Evolutionary conservation across 2,113 vertebrate species (phyloP).

Genomic region (Lepus americanus): DNA sequence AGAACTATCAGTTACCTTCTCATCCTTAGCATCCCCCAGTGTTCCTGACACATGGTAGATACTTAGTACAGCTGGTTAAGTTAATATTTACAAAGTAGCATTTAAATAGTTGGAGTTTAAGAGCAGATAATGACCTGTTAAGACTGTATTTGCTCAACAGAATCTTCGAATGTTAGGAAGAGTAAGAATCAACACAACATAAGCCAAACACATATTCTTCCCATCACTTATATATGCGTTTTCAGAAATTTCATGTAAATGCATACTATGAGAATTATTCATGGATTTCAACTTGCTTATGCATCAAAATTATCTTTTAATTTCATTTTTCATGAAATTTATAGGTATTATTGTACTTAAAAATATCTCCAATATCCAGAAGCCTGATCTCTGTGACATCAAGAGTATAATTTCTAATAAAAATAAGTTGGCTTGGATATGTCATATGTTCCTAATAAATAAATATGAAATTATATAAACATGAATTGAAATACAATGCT

Average conservation of each 20-base stretch:
- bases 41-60: neutral
- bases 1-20: neutral
- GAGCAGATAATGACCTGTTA: neutral
- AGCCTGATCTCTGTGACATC: neutral
- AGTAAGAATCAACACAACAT: neutral
- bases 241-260: no score
- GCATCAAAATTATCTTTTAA: no score
- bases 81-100: neutral
- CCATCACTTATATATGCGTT: neutral
- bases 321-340: no score
- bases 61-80: neutral
- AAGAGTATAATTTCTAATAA: neutral
- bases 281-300: no score
- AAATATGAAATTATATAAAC: neutral
- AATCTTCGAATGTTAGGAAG: neutral
- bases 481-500: neutral
- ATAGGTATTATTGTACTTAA: neutral
- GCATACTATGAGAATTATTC: no score
- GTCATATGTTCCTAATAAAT: neutral
- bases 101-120: neutral
- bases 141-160: neutral
- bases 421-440: neutral
- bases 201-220: neutral
- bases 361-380: neutral
- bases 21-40: neutral